phyloP scores from a whole-genome alignment of 2,113 vertebrate species.

The Eubucco bourcierii region DNA sequence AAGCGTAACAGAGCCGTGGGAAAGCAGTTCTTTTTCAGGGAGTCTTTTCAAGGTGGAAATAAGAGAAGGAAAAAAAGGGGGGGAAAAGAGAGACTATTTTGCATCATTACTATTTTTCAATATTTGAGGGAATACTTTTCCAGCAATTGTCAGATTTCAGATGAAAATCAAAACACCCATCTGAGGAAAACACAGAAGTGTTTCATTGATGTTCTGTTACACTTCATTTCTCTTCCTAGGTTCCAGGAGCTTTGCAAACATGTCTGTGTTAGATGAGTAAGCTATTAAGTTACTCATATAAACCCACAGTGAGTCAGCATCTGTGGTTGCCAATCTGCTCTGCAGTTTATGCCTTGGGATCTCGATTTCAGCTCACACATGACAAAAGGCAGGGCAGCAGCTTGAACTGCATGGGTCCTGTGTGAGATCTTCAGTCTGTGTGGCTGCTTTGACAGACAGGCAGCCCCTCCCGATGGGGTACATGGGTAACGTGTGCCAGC shows the following conservation, averaged over 20 bases:
- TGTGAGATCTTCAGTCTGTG: neutral
- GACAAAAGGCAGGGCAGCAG: neutral
- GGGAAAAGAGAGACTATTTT: neutral
- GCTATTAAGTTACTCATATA: constrained; percentile 42
- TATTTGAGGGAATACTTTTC: neutral
- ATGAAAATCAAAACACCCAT: constrained; percentile 2
- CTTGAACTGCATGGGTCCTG: neutral
- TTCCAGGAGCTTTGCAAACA: constrained; percentile 51
- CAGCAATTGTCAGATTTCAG: neutral
- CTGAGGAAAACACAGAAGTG: neutral
- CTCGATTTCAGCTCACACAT: neutral
- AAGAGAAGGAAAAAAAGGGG: neutral
- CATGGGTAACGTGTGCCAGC: neutral
- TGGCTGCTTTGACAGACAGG: neutral
- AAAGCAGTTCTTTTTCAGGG: neutral
- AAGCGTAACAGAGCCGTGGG: neutral
- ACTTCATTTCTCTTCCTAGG: constrained; percentile 12
- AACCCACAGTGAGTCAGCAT: constrained; percentile 45
- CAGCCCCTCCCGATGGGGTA: neutral
- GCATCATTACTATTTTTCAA: neutral
- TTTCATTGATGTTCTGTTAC: constrained; percentile 39
- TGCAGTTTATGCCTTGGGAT: constrained; percentile 7
- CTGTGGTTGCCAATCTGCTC: constrained; percentile 33
- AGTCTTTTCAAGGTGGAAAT: neutral
- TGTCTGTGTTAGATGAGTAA: constrained; percentile 38